phyloP scores from a whole-genome alignment of 2,797 vertebrate species.

The Hippocampus kuda region DNA sequence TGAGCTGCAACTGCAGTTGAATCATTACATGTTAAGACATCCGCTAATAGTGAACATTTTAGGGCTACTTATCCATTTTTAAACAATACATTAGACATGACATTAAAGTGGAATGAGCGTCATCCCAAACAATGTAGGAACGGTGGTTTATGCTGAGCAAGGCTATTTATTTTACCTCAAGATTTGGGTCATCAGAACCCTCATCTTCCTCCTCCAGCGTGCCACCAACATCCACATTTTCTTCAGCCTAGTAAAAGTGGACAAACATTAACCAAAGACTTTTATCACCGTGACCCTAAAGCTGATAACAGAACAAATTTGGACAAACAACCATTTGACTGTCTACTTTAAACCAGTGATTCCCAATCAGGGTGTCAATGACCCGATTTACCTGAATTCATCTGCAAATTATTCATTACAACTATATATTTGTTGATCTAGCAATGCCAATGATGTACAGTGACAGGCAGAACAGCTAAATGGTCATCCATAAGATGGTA shows the following conservation, averaged over 20 bases:
- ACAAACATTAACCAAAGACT: background rate
- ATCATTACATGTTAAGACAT: background rate
- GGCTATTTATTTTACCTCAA: slow-evolving; percentile 66
- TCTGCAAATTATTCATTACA: background rate
- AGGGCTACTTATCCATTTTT: background rate
- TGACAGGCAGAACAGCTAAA: background rate
- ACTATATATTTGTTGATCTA: too few species aligned
- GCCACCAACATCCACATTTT: slow-evolving; percentile 67
- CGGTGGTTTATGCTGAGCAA: background rate
- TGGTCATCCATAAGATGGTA: background rate
- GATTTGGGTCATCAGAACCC: slow-evolving; percentile 74
- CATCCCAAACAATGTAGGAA: background rate
- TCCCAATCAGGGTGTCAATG: background rate
- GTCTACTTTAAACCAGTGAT: background rate
- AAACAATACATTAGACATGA: background rate
- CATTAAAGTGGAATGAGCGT: background rate
- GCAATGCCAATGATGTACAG: background rate
- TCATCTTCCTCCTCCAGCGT: slow-evolving; percentile 64
- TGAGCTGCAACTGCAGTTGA: slow-evolving; percentile 70
- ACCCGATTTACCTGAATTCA: background rate
- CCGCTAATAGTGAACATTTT: background rate
- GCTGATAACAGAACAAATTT: background rate
- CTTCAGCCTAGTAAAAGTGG: slow-evolving; percentile 74
- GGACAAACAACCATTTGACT: background rate
- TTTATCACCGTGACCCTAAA: background rate